These are phyloP conservation scores for Avahi laniger DNA, from an alignment of 2,797 vertebrate genomes.

Conservation along the genomic window DNA sequence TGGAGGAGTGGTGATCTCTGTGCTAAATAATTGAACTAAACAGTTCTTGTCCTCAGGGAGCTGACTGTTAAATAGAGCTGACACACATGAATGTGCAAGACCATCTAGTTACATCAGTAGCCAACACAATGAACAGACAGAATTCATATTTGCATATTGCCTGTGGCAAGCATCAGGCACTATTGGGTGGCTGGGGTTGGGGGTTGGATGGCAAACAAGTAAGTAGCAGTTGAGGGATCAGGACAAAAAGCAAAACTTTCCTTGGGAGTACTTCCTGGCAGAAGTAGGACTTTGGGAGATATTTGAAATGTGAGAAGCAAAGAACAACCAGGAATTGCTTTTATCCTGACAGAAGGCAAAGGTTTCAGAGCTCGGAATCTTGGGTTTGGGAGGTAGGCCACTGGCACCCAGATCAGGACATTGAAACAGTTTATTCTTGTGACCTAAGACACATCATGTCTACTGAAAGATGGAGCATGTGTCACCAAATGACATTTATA, in stretches of 20 bases:
- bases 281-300: background rate
- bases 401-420: background rate
- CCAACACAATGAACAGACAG: background rate
- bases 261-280: constrained; percentile 4
- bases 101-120: background rate
- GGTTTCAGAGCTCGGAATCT: background rate
- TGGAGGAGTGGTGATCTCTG: constrained; percentile 8
- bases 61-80: constrained; percentile 9
- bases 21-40: constrained; percentile 40
- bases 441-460: background rate
- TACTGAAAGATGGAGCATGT: background rate
- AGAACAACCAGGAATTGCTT: background rate
- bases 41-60: constrained; percentile 5
- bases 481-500: background rate
- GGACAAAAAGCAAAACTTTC: constrained; percentile 12
- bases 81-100: constrained; percentile 14
- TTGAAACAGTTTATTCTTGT: constrained; percentile 40
- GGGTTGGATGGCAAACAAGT: background rate
- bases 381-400: background rate
- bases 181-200: background rate
- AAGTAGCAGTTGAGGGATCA: background rate
- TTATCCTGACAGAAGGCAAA: constrained; percentile 26
- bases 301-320: background rate
- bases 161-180: background rate
- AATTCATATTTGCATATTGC: background rate